Evolutionary conservation across 2,797 vertebrate species (phyloP), one percentile per base, ranked within the genome.

Genomic region (Microctenopoma steveboyesi): DNA sequence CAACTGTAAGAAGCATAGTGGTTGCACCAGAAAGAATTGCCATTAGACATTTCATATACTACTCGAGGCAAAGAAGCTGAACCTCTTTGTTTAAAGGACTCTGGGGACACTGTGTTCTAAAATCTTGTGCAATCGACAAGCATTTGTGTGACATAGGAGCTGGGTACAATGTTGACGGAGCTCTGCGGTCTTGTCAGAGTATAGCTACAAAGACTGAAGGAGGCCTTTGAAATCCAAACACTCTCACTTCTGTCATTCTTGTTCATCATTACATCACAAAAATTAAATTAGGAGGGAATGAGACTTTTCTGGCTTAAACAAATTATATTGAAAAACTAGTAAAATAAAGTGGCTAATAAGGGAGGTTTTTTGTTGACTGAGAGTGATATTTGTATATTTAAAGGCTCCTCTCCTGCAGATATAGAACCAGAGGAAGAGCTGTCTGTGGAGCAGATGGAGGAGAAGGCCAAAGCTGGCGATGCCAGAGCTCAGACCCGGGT

Each of bases 401-500:
- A 43, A n/a, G 16, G 62, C 27, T 65, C n/a, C 25, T 75, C 35
- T 47, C 27, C n/a, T 71, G 13, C 60, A 93, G 89, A 88, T 57
- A 89, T 89, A 50, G 91, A 89, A 47, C 83, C 79, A 39, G 95
- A 95, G 33, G 78, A 88, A 69, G 94, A 95, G 10, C 14, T 91
- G 35, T 58, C 90, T 1, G 79, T 96, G 72, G 94, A 96, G 59
- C 94, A 97, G 55, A 64, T 96, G 40, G 86, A 96, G 79, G 94
- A 94, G 78, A 95, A 89, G 66, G 97, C 96, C 54, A 93, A 93
- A 79, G 90, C 90, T 0, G 96, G 96, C 18, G 95, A 98, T 74
- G 84, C 95, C 47, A 94, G 94, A 84, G 95, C 96, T 45, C 97
- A 98, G 86, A 93, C 92, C 0, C 92, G 91, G 91, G 97, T 97